Evolutionary conservation across 1,140 invertebrate genomes (phyloP), one percentile per base, ranked within the genome.

Genomic region (Magallana ariakensis): DNA sequence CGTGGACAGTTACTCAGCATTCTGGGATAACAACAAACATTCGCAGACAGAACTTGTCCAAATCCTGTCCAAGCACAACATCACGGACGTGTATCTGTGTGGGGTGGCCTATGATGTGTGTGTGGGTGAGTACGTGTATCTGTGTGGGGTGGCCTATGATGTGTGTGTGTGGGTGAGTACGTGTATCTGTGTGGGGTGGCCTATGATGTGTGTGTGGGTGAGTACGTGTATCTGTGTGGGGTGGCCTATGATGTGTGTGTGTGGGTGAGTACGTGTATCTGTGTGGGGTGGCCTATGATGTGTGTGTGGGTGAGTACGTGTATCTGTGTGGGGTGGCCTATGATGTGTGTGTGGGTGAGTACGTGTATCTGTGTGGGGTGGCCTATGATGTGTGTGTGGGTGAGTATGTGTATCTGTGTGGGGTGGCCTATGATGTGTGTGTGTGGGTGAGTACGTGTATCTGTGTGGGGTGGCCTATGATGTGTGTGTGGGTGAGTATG

Each of bases 331-430:
- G 99, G 0, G 95, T 99, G 66, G 98, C 99, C 0, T 98, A 98
- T 92, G 99, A 99, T 94, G 97, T 99, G 80, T 99, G 99, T 94
- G 99, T 99, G 90, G 97, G 97, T 96, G 94, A 95, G n/a, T n/a
- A 99, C 94, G 97, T 99, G 86, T 99, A 98, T 93, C 97, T 99
- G 15, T 99, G 98, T 94, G 99, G 99, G 0, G 95, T 99, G 66
- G 98, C 99, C 0, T 98, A 98, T 92, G 99, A 99, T 94, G 97
- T 99, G 80, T 99, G 99, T 94, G 99, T 99, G 90, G 97, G 97
- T 96, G 94, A 95, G n/a, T n/a, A n/a, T n/a, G 97, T 99, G 86
- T 99, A 98, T 93, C 97, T 99, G 15, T 99, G 98, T 94, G 99
- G 99, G 0, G 95, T 99, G 66, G 98, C 99, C 0, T 98, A 98